Conservation (phyloP, 1,140 invertebrate genomes). For the Asobara japonica region DNA sequence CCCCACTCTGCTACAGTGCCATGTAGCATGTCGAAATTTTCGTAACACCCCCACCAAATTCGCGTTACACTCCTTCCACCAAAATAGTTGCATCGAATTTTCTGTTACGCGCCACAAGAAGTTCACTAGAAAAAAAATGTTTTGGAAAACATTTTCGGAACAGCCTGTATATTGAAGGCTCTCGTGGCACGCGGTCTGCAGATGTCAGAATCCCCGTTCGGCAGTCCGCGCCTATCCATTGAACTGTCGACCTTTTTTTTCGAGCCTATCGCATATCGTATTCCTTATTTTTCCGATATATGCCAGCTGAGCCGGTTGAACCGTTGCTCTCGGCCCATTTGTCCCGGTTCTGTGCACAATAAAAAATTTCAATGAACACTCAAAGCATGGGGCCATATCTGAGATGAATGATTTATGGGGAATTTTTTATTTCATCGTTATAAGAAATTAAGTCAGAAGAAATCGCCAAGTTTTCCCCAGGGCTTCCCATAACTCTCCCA, state of each 20-base stretch:
- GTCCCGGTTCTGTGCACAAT: neutral
- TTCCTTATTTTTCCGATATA: neutral
- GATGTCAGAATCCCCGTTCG: conserved; percentile 25
- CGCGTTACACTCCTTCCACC: too few species aligned
- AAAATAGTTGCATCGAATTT: too few species aligned
- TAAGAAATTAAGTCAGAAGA: too few species aligned
- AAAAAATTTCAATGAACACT: neutral
- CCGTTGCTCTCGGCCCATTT: neutral
- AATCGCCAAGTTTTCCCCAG: too few species aligned
- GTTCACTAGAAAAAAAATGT: too few species aligned
- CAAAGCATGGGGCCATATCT: neutral
- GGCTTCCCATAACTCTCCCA: too few species aligned
- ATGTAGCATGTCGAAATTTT: too few species aligned
- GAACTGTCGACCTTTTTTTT: conserved; percentile 17
- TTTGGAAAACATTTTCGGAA: too few species aligned
- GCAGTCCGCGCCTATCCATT: conserved; percentile 11
- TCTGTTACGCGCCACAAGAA: too few species aligned
- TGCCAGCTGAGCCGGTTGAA: neutral
- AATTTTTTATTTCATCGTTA: neutral
- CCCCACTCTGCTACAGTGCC: too few species aligned
- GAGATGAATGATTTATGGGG: too few species aligned
- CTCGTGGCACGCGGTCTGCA: conserved; percentile 36
- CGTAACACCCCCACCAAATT: too few species aligned
- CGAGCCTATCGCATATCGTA: conserved; percentile 4
- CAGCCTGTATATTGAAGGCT: neutral